Conservation (phyloP, 2,888 invertebrate species). For the Callyntrura guangdongensis region DNA sequence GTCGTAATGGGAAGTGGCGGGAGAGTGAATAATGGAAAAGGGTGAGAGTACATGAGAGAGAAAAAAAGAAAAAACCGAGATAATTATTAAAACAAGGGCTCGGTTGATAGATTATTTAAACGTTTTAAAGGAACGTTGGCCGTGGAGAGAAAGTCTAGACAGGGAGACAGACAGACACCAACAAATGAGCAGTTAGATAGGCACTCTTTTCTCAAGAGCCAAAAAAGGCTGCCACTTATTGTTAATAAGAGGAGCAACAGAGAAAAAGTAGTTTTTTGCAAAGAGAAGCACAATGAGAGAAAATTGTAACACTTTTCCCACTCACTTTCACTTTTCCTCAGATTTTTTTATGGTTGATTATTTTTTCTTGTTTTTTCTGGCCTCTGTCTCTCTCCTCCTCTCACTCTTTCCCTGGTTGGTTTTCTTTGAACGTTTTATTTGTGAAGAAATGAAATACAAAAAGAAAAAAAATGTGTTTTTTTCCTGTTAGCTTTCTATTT, state of each 20-base stretch:
- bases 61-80: too few relatives aligned
- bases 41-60: too few relatives aligned
- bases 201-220: too few relatives aligned
- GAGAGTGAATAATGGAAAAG: too few relatives aligned
- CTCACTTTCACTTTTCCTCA: background rate
- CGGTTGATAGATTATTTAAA: too few relatives aligned
- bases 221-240: too few relatives aligned
- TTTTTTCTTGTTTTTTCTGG: background rate
- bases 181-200: too few relatives aligned
- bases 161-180: too few relatives aligned
- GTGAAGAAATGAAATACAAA: constrained; percentile 27
- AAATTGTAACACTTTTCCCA: constrained; percentile 24
- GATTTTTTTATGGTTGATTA: background rate
- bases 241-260: background rate
- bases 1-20: background rate
- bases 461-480: background rate
- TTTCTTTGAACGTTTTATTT: background rate
- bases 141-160: too few relatives aligned
- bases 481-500: background rate
- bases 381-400: background rate
- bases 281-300: constrained; percentile 25
- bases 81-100: too few relatives aligned
- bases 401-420: background rate
- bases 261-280: background rate
- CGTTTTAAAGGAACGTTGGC: too few relatives aligned